Conservation (phyloP, 2,888 invertebrate species). For the Heliconius ismenius region DNA sequence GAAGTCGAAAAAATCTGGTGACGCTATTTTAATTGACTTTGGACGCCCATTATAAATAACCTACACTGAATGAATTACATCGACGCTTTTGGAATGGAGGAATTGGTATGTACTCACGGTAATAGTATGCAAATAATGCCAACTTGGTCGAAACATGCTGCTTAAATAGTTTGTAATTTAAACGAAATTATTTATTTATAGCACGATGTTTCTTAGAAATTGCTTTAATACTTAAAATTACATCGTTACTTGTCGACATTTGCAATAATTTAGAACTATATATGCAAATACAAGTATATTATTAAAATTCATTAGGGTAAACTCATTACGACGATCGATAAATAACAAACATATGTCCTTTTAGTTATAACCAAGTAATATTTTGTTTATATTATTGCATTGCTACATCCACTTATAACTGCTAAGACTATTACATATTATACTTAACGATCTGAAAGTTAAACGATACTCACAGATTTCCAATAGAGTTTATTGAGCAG, state of each 20-base stretch:
- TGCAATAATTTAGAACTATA: background rate
- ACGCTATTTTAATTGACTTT: constrained; percentile 79
- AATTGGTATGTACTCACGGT: constrained; percentile 11
- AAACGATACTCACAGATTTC: constrained; percentile 43
- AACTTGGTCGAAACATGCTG: constrained; percentile 26
- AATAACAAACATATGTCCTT: background rate
- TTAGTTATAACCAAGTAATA: background rate
- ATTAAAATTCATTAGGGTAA: background rate
- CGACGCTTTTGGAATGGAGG: constrained; percentile 58
- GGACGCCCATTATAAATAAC: constrained; percentile 63
- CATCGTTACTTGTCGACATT: background rate
- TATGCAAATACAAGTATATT: background rate
- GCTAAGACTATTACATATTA: constrained; percentile 41
- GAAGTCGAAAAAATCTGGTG: constrained; percentile 55
- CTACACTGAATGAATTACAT: constrained; percentile 66
- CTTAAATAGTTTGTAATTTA: background rate
- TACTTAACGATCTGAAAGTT: constrained; percentile 33
- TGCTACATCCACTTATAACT: constrained; percentile 37
- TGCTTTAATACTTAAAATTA: background rate
- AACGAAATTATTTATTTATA: constrained; percentile 7
- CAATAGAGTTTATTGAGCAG: constrained; percentile 72
- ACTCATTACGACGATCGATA: background rate
- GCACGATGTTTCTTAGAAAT: background rate
- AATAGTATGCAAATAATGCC: constrained; percentile 68
- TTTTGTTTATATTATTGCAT: background rate